phyloP scores from a whole-genome alignment of 2,797 vertebrate genomes.

The Sebastes ruberrimus region DNA sequence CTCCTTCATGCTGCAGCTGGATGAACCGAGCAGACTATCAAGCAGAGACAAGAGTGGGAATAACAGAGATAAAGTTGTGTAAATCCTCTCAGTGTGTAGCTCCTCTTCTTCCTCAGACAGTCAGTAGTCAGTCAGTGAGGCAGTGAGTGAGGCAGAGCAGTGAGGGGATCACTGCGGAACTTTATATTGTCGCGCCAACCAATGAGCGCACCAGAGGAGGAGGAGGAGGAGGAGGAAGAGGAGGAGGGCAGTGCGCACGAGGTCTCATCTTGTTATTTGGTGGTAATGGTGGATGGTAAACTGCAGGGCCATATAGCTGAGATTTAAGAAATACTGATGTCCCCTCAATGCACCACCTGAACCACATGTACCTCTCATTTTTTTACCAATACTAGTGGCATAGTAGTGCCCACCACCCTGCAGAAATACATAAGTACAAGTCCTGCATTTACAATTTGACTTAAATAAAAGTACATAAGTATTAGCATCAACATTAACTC shows the following conservation, averaged over 20 bases:
- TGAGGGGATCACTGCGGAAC: conserved; percentile 68
- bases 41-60: not conserved
- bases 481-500: too few relatives aligned
- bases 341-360: not conserved
- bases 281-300: not conserved
- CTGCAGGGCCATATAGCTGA: not conserved
- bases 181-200: conserved; percentile 79
- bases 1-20: conserved; percentile 86
- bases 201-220: conserved; percentile 69
- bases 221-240: not conserved
- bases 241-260: conserved; percentile 8
- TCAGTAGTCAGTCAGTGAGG: not conserved
- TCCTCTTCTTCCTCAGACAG: not conserved
- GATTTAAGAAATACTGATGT: not conserved
- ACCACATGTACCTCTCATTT: not conserved
- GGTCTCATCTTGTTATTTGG: not conserved
- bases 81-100: not conserved
- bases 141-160: conserved; percentile 21
- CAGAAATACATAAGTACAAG: not conserved
- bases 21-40: not conserved
- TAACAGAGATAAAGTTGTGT: not conserved
- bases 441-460: not conserved
- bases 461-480: too few relatives aligned
- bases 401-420: not conserved
- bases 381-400: too few relatives aligned